Conservation (phyloP, 1,140 invertebrate genomes). For the Paraescarpia echinospica region DNA sequence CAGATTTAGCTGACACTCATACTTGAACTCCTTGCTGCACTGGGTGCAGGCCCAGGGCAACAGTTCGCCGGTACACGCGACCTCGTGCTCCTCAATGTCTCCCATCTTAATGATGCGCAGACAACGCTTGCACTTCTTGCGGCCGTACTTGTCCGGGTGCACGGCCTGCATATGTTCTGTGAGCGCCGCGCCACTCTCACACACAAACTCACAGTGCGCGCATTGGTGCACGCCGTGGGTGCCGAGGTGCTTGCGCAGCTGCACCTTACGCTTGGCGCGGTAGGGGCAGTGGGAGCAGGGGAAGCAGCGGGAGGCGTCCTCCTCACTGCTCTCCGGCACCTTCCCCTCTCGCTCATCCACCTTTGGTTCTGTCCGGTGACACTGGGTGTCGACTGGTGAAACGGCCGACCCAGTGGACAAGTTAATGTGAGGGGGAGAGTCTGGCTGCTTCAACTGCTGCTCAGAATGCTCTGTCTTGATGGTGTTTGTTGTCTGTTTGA, state of each 20-base stretch:
- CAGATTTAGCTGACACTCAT: conserved; percentile 35
- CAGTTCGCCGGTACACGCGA: conserved; percentile 41
- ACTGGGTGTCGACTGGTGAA: not conserved
- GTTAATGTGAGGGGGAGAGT: not conserved
- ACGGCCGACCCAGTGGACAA: not conserved
- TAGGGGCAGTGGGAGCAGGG: conserved; percentile 25
- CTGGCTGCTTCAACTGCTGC: not conserved
- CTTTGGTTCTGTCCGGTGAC: not conserved
- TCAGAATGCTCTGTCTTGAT: not conserved
- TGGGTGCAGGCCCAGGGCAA: conserved; percentile 43
- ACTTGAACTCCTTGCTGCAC: conserved; percentile 52
- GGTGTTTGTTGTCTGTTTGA: not conserved
- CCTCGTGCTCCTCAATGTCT: conserved; percentile 46
- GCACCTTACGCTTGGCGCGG: conserved; percentile 20
- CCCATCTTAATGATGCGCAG: conserved; percentile 44
- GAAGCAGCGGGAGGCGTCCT: not conserved
- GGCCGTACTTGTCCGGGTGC: conserved; percentile 27
- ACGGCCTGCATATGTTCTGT: conserved; percentile 21
- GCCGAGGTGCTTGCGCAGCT: conserved; percentile 27
- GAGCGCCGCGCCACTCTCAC: conserved; percentile 7
- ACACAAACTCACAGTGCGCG: conserved; percentile 28
- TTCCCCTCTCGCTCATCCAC: not conserved
- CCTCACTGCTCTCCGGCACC: not conserved
- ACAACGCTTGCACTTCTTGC: conserved; percentile 49
- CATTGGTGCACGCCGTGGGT: conserved; percentile 26